Base-by-base conservation (phyloP, 2,888 invertebrate genomes). In the Endomychus coccineus region DNA sequence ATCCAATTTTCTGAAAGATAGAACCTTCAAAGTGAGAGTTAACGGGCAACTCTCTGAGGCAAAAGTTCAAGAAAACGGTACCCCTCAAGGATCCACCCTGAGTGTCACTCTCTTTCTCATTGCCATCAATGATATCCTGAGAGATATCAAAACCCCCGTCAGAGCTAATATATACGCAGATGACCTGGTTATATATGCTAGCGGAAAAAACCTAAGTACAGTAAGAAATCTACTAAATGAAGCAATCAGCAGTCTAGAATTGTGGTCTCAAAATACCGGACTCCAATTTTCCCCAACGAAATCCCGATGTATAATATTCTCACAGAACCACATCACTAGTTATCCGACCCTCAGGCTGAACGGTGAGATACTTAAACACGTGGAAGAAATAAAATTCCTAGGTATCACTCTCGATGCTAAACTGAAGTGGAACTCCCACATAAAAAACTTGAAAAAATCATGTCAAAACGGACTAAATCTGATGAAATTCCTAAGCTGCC, bases 381-480 rank as follows among this genome's bases (percentile, higher is more conserved):
- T 21, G 19, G 22, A 31, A 31, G 21, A 22, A n/a, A 35, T 35
- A 27, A 35, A 29, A 29, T 28, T 19, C 9, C 28, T 35, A 5
- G 27, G 35, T 6, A 17, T 35, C 10, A 34, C 16, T 7, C 27
- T 34, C n/a, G 34, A 34, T 12, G 15, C 3, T 3, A 42, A 34
- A 10, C 14, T 47, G 3, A 45, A 35, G 2, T 49, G 36, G 40
- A 40, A 25, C 22, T 5, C 30, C 1, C 36, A 46, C 15, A 37
- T 46, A 3, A 16, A 34, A 10, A 17, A 36, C 2, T 12, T 46
- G 0, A 32, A 10, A 7, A 19, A 31, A 6, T 27, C 28, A 17
- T 44, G 42, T 12, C 36, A 27, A 9, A 15, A 31, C 9, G 37
- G 32, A 34, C 6, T 49, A 1, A 45, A 45, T 7, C 23, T 43